These are phyloP conservation scores for Deroptyus accipitrinus DNA, from an alignment of 2,113 vertebrate species.

Conservation along the genomic window DNA sequence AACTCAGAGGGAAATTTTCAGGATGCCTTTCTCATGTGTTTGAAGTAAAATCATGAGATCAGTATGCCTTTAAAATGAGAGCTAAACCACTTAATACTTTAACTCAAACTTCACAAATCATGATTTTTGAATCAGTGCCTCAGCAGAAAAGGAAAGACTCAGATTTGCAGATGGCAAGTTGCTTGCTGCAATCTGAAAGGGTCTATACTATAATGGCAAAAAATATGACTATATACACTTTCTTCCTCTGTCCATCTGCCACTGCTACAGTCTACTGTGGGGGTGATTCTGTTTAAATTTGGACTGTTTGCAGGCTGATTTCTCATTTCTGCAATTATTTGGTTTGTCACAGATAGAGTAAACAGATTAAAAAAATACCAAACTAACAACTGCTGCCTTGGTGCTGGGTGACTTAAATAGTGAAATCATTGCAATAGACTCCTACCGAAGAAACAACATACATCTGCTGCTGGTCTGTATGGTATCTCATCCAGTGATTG, in stretches of 20 bases:
- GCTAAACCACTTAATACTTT: slow-evolving; percentile 25
- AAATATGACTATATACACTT: slow-evolving; percentile 67
- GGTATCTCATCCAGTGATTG: background rate
- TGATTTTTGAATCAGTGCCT: slow-evolving; percentile 68
- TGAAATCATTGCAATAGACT: background rate
- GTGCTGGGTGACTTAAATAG: slow-evolving; percentile 11
- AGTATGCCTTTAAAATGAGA: slow-evolving; percentile 29
- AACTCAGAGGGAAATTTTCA: slow-evolving; percentile 9
- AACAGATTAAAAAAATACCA: background rate
- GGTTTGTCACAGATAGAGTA: slow-evolving; percentile 49
- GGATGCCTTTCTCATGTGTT: slow-evolving; percentile 1
- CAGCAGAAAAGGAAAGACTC: slow-evolving; percentile 59
- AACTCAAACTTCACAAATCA: slow-evolving; percentile 41
- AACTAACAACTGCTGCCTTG: background rate
- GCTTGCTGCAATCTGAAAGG: slow-evolving; percentile 64
- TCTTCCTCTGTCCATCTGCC: slow-evolving; percentile 75
- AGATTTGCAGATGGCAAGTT: slow-evolving; percentile 72
- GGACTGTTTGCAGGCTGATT: slow-evolving; percentile 60
- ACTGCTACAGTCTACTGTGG: slow-evolving; percentile 57
- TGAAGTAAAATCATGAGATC: slow-evolving; percentile 5
- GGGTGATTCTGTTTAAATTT: slow-evolving; percentile 64
- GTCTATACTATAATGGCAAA: slow-evolving; percentile 59
- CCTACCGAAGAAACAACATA: background rate
- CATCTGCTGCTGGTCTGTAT: background rate
- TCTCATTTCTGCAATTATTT: slow-evolving; percentile 46